phyloP scores from a whole-genome alignment of 2,113 vertebrate species.

The Chroicocephalus ridibundus region DNA sequence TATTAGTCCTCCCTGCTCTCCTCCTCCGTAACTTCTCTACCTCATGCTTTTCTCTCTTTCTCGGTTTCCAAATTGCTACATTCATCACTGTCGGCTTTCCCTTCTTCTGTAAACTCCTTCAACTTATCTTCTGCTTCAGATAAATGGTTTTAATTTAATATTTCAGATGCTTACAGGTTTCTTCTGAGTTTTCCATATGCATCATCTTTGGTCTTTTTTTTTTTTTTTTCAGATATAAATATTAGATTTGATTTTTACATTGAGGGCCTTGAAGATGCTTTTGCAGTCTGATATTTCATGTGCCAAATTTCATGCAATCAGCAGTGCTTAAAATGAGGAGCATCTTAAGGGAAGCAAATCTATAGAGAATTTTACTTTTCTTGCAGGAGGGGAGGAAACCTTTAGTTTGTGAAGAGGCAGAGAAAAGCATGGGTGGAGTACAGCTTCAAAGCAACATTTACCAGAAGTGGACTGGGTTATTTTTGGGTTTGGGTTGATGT shows the following conservation, averaged over 20 bases:
- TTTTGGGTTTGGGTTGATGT: background rate
- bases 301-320: background rate
- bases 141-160: slow-evolving; percentile 76
- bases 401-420: background rate
- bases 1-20: background rate
- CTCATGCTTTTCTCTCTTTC: slow-evolving; percentile 51
- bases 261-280: background rate
- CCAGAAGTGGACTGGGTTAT: background rate
- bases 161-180: slow-evolving; percentile 68
- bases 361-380: background rate
- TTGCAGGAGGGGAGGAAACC: background rate
- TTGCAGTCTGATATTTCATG: background rate
- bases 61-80: slow-evolving; percentile 65
- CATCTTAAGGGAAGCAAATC: background rate
- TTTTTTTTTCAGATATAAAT: background rate
- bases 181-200: slow-evolving; percentile 14
- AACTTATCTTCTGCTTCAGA: slow-evolving; percentile 65
- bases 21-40: slow-evolving; percentile 28
- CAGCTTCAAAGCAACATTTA: background rate
- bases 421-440: background rate
- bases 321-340: background rate
- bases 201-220: background rate
- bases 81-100: slow-evolving; percentile 68
- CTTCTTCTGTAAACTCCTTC: slow-evolving; percentile 53
- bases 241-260: slow-evolving; percentile 21